Conservation (phyloP, 1,140 invertebrate genomes). For the Ostrea edulis region DNA sequence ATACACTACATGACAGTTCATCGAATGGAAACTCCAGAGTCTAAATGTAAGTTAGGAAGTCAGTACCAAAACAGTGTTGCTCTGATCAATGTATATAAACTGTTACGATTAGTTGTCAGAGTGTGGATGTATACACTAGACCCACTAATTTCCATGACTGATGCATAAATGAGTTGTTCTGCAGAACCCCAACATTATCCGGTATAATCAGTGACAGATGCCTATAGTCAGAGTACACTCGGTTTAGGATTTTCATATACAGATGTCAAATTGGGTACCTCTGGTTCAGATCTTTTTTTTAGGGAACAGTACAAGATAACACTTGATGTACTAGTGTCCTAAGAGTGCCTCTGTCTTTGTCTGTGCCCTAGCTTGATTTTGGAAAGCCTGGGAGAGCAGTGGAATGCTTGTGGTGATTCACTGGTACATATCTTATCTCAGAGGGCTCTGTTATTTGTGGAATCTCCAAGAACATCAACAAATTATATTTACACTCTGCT, state of each 20-base stretch:
- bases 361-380: not conserved
- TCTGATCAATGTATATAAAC: not conserved
- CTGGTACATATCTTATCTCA: slow-evolving; percentile 27
- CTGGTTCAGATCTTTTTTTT: not conserved
- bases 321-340: not conserved
- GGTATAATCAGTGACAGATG: slow-evolving; percentile 14
- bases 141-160: not conserved
- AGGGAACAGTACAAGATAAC: slow-evolving; percentile 7
- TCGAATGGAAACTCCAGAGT: not conserved
- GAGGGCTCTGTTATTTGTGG: slow-evolving; percentile 31
- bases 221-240: not conserved
- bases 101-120: not conserved
- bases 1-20: not conserved
- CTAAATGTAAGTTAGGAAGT: not conserved
- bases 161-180: not conserved
- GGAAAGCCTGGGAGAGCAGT: slow-evolving; percentile 13
- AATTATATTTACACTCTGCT: slow-evolving; percentile 33
- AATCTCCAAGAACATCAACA: slow-evolving; percentile 36
- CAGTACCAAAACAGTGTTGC: not conserved
- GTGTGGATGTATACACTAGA: not conserved
- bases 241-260: not conserved
- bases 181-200: not conserved
- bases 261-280: slow-evolving; percentile 5
- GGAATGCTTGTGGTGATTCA: slow-evolving; percentile 25
- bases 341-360: not conserved